These are phyloP conservation scores for Lacanobia oleracea DNA, from an alignment of 2,888 invertebrate genomes.

Conservation along the genomic window DNA sequence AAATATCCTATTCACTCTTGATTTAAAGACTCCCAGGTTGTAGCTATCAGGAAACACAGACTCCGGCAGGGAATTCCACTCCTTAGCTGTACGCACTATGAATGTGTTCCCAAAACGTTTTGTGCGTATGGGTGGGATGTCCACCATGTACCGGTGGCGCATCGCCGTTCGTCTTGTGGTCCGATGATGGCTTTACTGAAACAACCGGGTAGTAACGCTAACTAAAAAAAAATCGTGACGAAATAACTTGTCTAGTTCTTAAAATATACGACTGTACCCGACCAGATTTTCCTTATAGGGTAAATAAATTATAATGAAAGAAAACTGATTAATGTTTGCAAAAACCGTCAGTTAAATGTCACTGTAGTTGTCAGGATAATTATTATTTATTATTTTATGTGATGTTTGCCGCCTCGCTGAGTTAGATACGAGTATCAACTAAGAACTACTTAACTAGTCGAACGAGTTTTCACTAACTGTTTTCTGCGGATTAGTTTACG, in stretches of 20 bases:
- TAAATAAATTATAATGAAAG: background rate
- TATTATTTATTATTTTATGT: conserved; percentile 22
- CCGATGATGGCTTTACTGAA: background rate
- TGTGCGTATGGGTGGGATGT: too few species aligned
- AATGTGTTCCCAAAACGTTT: too few species aligned
- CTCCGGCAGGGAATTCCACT: too few species aligned
- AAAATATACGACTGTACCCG: conserved; percentile 10
- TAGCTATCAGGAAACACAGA: too few species aligned
- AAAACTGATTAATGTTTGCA: conserved; percentile 15
- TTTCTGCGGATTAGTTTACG: conserved; percentile 18
- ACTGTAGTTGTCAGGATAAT: conserved; percentile 13
- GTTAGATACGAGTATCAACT: conserved; percentile 9
- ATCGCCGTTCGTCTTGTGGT: too few species aligned
- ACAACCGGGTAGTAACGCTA: background rate
- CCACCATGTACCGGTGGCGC: too few species aligned
- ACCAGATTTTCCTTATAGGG: conserved; percentile 7
- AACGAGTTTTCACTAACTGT: conserved; percentile 38
- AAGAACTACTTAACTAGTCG: conserved; percentile 12
- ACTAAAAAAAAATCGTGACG: background rate
- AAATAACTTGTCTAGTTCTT: background rate
- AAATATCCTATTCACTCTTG: too few species aligned
- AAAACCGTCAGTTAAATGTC: conserved; percentile 31
- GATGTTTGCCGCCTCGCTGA: conserved; percentile 12
- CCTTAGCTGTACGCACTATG: too few species aligned
- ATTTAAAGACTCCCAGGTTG: too few species aligned